These are phyloP conservation scores for Motacilla alba DNA, from an alignment of 2,113 vertebrate genomes.

Conservation along the genomic window DNA sequence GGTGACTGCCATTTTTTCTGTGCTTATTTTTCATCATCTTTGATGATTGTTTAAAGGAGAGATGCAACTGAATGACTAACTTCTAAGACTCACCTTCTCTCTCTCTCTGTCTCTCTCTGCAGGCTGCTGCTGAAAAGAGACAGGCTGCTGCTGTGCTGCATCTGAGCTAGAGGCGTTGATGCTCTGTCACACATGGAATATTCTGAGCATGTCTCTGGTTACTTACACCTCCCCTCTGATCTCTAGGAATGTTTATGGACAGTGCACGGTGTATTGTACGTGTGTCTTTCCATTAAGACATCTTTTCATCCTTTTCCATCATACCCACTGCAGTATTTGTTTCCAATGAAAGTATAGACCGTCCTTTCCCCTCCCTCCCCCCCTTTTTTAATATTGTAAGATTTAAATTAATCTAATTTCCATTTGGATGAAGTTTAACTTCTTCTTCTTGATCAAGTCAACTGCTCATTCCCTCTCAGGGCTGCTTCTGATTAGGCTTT, in stretches of 20 bases:
- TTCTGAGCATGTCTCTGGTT: neutral
- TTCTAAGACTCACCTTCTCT: neutral
- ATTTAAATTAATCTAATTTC: slow-evolving; percentile 3
- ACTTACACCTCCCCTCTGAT: neutral
- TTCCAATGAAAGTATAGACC: neutral
- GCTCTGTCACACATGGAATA: neutral
- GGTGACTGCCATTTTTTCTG: neutral
- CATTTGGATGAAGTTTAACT: neutral
- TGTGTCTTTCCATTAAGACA: neutral
- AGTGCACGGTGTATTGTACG: neutral
- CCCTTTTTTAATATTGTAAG: neutral
- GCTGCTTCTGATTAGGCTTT: neutral
- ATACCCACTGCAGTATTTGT: neutral
- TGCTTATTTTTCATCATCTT: slow-evolving; percentile 4
- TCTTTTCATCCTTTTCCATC: neutral
- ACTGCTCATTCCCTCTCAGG: neutral
- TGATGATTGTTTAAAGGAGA: slow-evolving; percentile 13
- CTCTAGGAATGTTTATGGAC: neutral
- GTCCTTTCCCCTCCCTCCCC: neutral
- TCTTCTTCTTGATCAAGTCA: neutral
- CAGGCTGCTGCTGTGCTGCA: neutral
- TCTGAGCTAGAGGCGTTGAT: neutral
- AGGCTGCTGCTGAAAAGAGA: neutral
- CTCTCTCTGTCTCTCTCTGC: neutral
- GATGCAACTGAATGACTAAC: neutral